Base-by-base conservation (phyloP, 2,888 invertebrate genomes). In the Epiblema foenella region DNA sequence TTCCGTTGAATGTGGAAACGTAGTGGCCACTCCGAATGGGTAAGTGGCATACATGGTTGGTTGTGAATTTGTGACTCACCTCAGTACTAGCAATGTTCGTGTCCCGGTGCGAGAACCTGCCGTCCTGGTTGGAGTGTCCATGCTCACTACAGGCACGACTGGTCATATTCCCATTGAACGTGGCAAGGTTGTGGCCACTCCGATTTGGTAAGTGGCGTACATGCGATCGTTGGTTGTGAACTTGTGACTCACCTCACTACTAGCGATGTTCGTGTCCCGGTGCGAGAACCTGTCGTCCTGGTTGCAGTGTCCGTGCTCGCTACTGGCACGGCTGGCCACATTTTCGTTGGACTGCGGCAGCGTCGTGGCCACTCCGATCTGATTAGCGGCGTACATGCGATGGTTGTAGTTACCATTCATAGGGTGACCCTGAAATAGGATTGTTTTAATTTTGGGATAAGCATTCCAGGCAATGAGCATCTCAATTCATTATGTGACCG, bases 281-380 rank as follows among this genome's bases (percentile, higher is more conserved):
- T 86, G 83, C 5, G 85, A 83, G 75, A 86, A 88, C 69, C 87
- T 79, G 24, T 91, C 92, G 15, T 92, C 92, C 68, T 89, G 90
- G 70, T 88, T 81, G 0, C 88, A 86, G 60, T 84, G 87, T 8
- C 81, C 83, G 42, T 77, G 83, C 1, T 89, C 89, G 12, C 81
- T 82, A 46, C 89, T 88, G 4, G 80, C 80, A 39, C 83, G 80
- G 46, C 76, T 77, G 0, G 83, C 42, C 69, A 83, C 74, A 56
- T 80, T 82, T 54, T 91, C 91, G 1, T 86, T 75, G 0, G 87
- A 78, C 58, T 93, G 93, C 0, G 90, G 91, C 71, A 94, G 76
- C 0, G 93, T 94, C 0, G 93, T 93, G 8, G 93, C 93, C 0
- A 93, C 93, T 1, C 94, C 94, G 64, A 93, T 89, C 76, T 93